phyloP scores from a whole-genome alignment of 2,797 vertebrate species.

The Pteronotus mesoamericanus region DNA sequence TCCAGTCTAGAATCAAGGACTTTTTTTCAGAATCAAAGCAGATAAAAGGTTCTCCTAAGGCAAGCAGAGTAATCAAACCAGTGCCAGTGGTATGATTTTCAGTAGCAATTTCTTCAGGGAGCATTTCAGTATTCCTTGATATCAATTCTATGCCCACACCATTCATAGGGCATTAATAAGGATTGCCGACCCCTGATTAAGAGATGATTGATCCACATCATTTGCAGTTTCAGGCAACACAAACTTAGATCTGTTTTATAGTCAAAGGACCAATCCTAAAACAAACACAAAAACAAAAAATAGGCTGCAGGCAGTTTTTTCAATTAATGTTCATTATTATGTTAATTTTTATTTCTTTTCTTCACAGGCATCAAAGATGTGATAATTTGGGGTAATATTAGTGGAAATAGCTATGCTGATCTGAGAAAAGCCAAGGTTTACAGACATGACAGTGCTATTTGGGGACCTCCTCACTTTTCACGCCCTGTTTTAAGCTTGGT shows the following conservation, averaged over 20 bases:
- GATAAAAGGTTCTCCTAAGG: not conserved
- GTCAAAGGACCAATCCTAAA: not conserved
- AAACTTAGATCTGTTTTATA: not conserved
- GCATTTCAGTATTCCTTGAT: not conserved
- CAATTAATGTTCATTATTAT: not conserved
- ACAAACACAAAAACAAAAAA: not conserved
- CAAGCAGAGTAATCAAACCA: not conserved
- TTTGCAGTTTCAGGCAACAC: not conserved
- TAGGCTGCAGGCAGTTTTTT: not conserved
- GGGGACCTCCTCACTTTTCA: slow-evolving; percentile 86
- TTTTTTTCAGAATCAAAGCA: not conserved
- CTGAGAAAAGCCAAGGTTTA: slow-evolving; percentile 88
- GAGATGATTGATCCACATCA: not conserved
- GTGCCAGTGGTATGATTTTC: not conserved
- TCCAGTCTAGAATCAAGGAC: not conserved
- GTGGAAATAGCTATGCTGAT: slow-evolving; percentile 87
- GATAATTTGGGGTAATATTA: slow-evolving; percentile 93
- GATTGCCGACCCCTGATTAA: not conserved
- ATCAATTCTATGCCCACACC: not conserved
- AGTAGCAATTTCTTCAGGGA: not conserved
- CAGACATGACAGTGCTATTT: slow-evolving; percentile 85
- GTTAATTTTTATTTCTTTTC: slow-evolving; percentile 48
- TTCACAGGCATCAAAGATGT: slow-evolving; percentile 88
- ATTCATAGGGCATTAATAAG: not conserved
- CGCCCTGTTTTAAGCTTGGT: slow-evolving; percentile 83